A percentile compares a stretch with the other conserved stretches of the same genome.
Evolutionary conservation across 2,888 invertebrate genomes (phyloP).

Genomic region (Altica lythri): DNA sequence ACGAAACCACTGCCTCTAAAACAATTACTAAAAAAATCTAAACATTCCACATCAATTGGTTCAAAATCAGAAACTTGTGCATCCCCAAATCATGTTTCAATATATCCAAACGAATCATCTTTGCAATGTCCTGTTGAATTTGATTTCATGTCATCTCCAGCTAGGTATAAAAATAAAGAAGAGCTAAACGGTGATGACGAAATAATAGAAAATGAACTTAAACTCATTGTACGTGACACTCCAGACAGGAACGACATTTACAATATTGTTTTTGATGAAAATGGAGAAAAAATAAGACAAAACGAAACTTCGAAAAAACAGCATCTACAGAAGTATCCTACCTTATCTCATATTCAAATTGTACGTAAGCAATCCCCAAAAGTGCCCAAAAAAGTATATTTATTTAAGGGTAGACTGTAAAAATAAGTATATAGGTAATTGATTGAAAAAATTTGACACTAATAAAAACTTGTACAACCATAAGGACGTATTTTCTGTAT

Average conservation of each 20-base stretch:
- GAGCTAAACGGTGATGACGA: not conserved
- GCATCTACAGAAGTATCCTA: not conserved
- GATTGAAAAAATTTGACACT: no score
- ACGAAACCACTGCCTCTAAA: no score
- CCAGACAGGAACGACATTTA: conserved; percentile 31
- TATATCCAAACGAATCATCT: no score
- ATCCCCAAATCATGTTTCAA: no score
- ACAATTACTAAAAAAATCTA: no score
- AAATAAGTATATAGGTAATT: not conserved
- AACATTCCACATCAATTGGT: no score
- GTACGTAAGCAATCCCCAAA: conserved; percentile 10
- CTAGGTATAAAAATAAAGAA: not conserved
- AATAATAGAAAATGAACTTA: conserved; percentile 8
- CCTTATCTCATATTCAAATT: not conserved
- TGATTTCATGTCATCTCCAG: not conserved
- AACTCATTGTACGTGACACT: conserved; percentile 10
- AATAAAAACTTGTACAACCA: no score
- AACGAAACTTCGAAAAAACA: conserved; percentile 22
- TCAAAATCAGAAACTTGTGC: no score
- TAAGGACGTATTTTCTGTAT: no score
- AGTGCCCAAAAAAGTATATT: conserved; percentile 6
- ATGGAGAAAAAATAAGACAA: conserved; percentile 38
- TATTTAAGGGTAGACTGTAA: conserved; percentile 16
- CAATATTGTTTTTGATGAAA: conserved; percentile 33
- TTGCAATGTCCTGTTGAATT: not conserved